phyloP scores from a whole-genome alignment of 2,888 invertebrate genomes.

The Lamproptera curius region DNA sequence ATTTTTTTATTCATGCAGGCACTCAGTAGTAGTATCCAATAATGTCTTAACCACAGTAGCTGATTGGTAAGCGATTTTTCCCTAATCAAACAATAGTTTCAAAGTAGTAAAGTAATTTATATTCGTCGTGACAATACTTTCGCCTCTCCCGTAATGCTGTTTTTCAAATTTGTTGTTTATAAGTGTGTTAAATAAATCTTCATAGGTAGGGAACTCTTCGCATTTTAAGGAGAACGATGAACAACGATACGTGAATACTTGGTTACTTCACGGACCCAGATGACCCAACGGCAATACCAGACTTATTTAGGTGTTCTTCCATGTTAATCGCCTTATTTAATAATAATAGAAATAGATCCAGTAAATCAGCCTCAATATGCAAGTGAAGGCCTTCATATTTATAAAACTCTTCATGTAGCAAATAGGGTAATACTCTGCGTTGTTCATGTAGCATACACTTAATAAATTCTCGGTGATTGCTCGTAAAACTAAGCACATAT shows the following conservation, averaged over 20 bases:
- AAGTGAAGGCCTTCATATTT: no score
- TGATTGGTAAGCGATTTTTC: not conserved
- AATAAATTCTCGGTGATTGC: not conserved
- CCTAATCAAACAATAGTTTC: not conserved
- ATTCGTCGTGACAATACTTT: not conserved
- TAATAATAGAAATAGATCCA: no score
- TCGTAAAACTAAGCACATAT: not conserved
- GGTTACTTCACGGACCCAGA: conserved; percentile 24
- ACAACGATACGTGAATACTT: conserved; percentile 23
- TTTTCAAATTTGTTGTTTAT: not conserved
- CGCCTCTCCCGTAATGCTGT: not conserved
- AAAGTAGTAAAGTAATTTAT: not conserved
- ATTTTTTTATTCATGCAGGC: conserved; percentile 10
- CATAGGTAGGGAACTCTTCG: conserved; percentile 27
- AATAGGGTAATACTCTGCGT: not conserved
- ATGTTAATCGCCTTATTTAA: no score
- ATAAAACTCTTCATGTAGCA: not conserved
- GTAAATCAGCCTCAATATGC: no score
- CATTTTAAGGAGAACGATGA: conserved; percentile 24
- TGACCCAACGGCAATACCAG: no score
- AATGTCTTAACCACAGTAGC: not conserved
- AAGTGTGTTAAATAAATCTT: not conserved
- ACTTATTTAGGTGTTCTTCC: no score
- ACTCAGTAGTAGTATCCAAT: not conserved
- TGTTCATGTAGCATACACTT: not conserved